Evolutionary conservation across 2,888 invertebrate genomes (phyloP), one percentile per base, ranked within the genome.

Genomic region (Calliphora vomitoria): DNA sequence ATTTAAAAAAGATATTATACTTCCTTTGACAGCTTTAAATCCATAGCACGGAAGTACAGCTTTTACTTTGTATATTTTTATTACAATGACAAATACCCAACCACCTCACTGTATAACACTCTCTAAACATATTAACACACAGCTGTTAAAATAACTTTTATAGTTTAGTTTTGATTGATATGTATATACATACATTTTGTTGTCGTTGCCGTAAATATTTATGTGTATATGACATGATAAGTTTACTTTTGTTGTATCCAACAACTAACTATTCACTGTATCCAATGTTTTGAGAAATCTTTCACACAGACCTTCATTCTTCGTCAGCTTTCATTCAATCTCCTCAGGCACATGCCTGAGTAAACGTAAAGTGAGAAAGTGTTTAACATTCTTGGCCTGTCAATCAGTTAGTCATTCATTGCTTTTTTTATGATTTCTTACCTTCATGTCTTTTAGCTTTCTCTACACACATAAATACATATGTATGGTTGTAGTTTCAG

Each of bases 351-450:
- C 11, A 4, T 55, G 35, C 10, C 53, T 20, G 1, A 18, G 53
- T 13, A 10, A 62, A 62, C 25, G 44, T 31, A 18, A 35, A 50
- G 5, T 62, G 13, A 18, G 25, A 64, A 18, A 38, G 18, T 81
- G 44, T 41, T 55, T 72, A 18, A 74, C 31, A 44, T 72, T 81
- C 66, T 82, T 58, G 18, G 4, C 74, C 58, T 85, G 75, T 71
- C 80, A 85, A 85, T 64, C 75, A 82, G 47, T 20, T 38, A 69
- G 75, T 68, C 68, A 81, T 47, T 68, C 68, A 81, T 47, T 69
- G 68, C 13, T 74, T 68, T 44, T 71, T 71, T 47, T 15, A 20
- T 31, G 15, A 47, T 20, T 47, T 31, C 20, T 66, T 38, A 53
- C 2, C 11, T 62, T 35, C 6, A 41, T 50, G 44, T 64, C 13